Conservation (phyloP, 2,113 vertebrate genomes). For the Erythrolamprus reginae region DNA sequence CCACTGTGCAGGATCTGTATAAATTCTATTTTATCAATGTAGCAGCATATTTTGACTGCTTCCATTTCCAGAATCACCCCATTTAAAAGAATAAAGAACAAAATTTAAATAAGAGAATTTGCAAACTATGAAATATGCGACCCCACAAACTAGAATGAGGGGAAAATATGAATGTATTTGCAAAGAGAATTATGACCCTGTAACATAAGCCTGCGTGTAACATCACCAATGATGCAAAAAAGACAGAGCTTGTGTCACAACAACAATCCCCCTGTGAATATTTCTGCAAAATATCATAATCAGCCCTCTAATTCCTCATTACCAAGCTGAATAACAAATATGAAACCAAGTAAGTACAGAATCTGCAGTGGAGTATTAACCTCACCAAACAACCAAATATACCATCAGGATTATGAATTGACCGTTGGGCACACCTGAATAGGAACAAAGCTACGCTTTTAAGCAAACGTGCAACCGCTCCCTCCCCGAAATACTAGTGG, state of each 20-base stretch:
- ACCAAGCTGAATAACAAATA: not conserved
- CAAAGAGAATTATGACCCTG: not conserved
- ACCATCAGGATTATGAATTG: not conserved
- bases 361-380: not conserved
- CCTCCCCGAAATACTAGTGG: not conserved
- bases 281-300: not conserved
- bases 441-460: not conserved
- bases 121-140: not conserved
- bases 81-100: not conserved
- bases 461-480: not conserved
- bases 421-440: not conserved
- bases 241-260: not conserved
- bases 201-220: not conserved
- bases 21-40: not conserved
- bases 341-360: not conserved
- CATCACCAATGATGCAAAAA: not conserved
- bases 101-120: not conserved
- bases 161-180: not conserved
- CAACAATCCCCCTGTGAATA: not conserved
- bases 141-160: not conserved
- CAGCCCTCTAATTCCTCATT: not conserved
- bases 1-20: not conserved
- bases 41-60: not conserved
- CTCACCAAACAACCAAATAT: not conserved
- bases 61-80: not conserved